Base-by-base conservation (phyloP, 53 echinoderm and acorn worm genomes). In the Mesocentrotus franciscanus region DNA sequence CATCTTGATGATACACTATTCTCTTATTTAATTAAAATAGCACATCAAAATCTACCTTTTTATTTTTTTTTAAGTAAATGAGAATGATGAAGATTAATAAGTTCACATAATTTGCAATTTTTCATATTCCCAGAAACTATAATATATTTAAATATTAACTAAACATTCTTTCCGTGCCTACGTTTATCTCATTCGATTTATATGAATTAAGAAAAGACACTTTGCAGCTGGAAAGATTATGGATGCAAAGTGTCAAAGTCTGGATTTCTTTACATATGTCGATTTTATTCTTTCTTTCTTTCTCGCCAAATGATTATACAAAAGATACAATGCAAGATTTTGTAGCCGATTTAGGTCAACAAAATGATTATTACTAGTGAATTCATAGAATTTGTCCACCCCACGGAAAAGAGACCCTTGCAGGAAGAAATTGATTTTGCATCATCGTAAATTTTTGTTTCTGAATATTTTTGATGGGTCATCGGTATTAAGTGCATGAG, bases 401-500 rank as follows among this genome's bases (percentile, higher is more conserved):
- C 57, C 56, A 57, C 58, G n/a, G 12, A 87, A 87, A 58, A 10
- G 57, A 13, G 8, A 8, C 87, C 87, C 18, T 85, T 56, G 57
- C 27, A 66, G 66, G 36, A 91, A 34, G 22, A 66, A 91, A 91
- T 91, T 91, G 91, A 91, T 91, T 91, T 91, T 74, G 75, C 92
- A 92, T 92, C 92, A 75, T 92, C 74, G 57, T 72, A 92, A 39
- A 36, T 55, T 92, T 60, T 55, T 56, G 55, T 71, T 30, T 64
- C 36, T 39, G 92, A 74, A 71, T 74, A 92, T 92, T 72, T 91
- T 92, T 71, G 74, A 74, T 27, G 92, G 92, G 92, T 71, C 92
- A 74, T 74, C 75, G 92, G 93, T 93, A 79, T 93, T 93, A 93
- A 93, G 61, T 93, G 84, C 60, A 93, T 79, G 92, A 74, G 61